Evolutionary conservation across 2,113 vertebrate genomes (phyloP).

Genomic region (Nycticorax nycticorax): DNA sequence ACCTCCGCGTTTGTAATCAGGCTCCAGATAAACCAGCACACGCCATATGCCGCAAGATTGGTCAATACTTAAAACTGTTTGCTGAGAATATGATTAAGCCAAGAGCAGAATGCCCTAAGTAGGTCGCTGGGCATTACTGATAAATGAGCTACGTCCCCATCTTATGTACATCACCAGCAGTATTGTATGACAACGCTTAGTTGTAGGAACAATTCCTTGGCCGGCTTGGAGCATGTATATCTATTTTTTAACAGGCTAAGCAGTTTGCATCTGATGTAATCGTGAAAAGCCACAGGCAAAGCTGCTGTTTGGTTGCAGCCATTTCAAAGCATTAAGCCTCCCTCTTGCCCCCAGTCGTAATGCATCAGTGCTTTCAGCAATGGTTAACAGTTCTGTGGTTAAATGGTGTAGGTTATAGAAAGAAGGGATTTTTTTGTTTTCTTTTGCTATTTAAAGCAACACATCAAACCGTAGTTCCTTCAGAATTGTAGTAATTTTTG

Average conservation of each 20-base stretch:
- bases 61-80: background rate
- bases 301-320: constrained; percentile 39
- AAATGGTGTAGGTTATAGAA: background rate
- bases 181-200: background rate
- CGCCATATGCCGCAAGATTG: constrained; percentile 19
- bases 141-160: background rate
- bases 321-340: constrained; percentile 17
- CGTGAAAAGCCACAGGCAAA: constrained; percentile 57
- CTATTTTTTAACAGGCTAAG: constrained; percentile 67
- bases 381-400: background rate
- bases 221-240: background rate
- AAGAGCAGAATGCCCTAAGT: background rate
- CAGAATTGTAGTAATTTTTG: constrained; percentile 5
- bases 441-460: constrained; percentile 6
- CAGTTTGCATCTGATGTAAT: constrained; percentile 70
- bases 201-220: background rate
- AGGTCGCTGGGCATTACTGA: background rate
- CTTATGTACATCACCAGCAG: accelerated
- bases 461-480: background rate
- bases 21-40: constrained; percentile 29
- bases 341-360: background rate
- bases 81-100: constrained; percentile 1
- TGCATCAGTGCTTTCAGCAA: constrained; percentile 13
- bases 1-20: background rate
- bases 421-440: background rate